Percentiles rank a stretch among this genome's conserved stretches.
phyloP scores from a whole-genome alignment of 2,113 vertebrate genomes.

The Peromyscus maniculatus region DNA sequence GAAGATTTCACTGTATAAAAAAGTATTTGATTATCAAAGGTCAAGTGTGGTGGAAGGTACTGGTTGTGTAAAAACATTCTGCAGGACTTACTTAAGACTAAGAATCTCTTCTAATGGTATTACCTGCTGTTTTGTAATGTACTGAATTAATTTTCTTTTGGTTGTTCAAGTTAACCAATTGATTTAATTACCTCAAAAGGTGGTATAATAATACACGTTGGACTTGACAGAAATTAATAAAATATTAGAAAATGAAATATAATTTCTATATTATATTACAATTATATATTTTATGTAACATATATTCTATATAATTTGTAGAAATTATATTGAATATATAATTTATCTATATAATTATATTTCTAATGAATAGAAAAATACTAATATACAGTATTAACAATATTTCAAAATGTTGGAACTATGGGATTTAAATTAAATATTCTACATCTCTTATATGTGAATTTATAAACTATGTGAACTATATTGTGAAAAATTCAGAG shows the following conservation, averaged over 20 bases:
- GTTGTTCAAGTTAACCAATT: background rate
- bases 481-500: background rate
- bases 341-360: too few species aligned
- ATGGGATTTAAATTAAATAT: background rate
- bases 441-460: background rate
- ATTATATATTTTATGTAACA: too few species aligned
- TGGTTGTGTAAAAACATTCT: conserved; percentile 40
- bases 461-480: background rate
- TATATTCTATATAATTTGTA: too few species aligned
- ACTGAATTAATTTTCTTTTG: conserved; percentile 44
- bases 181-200: conserved; percentile 11
- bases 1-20: conserved; percentile 40
- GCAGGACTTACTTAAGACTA: background rate
- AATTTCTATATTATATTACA: too few species aligned
- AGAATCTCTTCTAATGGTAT: conserved; percentile 36
- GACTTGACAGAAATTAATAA: background rate
- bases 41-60: background rate
- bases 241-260: background rate
- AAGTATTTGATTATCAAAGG: conserved; percentile 52
- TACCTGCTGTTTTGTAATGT: background rate
- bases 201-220: background rate
- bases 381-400: background rate
- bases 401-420: background rate
- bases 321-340: too few species aligned
- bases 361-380: background rate